A percentile compares a stretch with the other conserved stretches of the same genome.
Conservation (phyloP, 2,113 vertebrate species). For the Bolborhynchus lineola region DNA sequence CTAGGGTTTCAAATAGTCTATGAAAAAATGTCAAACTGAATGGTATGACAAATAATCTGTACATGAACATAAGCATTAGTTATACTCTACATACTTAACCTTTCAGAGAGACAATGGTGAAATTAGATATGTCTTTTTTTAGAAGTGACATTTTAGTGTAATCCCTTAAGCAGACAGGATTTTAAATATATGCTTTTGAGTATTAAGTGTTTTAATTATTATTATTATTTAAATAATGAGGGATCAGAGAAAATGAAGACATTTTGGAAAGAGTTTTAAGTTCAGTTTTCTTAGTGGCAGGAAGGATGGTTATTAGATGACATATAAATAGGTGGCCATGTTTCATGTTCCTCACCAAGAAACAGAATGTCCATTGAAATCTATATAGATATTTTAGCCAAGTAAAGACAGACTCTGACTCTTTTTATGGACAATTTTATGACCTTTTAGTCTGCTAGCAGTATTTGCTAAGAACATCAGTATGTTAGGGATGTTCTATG, state of each 20-base stretch:
- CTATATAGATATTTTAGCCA: neutral
- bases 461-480: neutral
- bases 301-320: neutral
- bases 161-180: conserved; percentile 13
- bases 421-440: neutral
- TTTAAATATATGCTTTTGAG: conserved; percentile 1
- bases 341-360: neutral
- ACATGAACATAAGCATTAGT: conserved; percentile 37
- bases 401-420: neutral
- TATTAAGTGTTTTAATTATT: conserved; percentile 7
- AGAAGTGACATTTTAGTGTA: conserved; percentile 33
- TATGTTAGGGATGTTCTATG: neutral
- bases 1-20: neutral
- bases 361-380: neutral
- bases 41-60: conserved; percentile 40
- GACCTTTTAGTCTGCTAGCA: neutral
- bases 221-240: conserved; percentile 14
- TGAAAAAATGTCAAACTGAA: conserved; percentile 34
- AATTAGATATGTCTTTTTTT: conserved; percentile 39
- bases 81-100: conserved; percentile 29
- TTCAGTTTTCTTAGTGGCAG: neutral
- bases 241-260: neutral
- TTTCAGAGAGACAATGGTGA: conserved; percentile 39
- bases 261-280: neutral
- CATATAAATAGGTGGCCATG: neutral